Base-by-base conservation (phyloP, 1,140 invertebrate genomes). In the Andrena cerasifolii region DNA sequence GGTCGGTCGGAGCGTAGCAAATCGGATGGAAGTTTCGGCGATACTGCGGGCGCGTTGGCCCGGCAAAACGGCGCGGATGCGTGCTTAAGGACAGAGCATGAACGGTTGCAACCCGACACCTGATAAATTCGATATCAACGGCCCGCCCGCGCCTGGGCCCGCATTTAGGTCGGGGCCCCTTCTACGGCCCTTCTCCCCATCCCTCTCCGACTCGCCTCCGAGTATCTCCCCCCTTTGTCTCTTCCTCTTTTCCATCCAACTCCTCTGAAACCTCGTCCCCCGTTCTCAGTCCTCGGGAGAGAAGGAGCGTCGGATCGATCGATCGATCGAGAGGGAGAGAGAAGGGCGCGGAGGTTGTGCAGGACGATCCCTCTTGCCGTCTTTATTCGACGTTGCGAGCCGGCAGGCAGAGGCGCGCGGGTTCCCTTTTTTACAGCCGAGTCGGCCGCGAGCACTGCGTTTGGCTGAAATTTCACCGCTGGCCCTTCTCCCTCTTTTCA, bases 51-150 rank as follows among this genome's bases (percentile, higher is more conserved):
- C 87, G 83, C 87, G 89, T 89, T 89, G 87, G 82, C 81, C 78
- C 83, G 85, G 79, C 86, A 89, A 90, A 89, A 88, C 84, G 87
- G 75, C 71, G 59, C 75, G 76, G 85, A 85, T 86, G 82, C 82
- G 82, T 85, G 83, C 79, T 84, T 78, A 78, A 86, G 80, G 80
- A 86, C 84, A 86, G 73, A 83, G 80, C 80, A 86, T 82, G 71
- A 86, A 84, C 84, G 78, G 84, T 86, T 79, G 79, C 86, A 91
- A 91, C 86, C 83, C 80, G 85, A 89, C 88, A 89, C 87, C 86
- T 86, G 88, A 90, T 91, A 90, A 91, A 91, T 90, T 90, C 87
- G 89, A 91, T 91, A 91, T 91, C 88, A 88, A 86, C 87, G 79
- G 85, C 79, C 77, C 87, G 85, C 83, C 86, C 83, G 85, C 85